Conservation (phyloP, 2,888 invertebrate genomes). For the Eudasyphora cyanicolor region DNA sequence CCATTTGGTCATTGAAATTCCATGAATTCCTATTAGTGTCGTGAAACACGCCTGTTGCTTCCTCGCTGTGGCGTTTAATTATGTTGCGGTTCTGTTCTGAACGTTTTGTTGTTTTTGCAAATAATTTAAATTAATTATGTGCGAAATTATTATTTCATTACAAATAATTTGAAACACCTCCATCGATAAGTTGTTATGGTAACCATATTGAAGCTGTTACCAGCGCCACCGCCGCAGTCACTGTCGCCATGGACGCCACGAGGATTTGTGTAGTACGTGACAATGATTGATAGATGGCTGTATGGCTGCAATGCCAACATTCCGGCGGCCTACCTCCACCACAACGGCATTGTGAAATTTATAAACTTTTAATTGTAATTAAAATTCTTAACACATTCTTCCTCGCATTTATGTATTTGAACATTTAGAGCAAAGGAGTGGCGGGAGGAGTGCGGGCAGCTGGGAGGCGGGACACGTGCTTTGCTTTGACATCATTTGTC, state of each 20-base stretch:
- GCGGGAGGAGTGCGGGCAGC: too few relatives aligned
- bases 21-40: too few relatives aligned
- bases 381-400: slow-evolving; percentile 1
- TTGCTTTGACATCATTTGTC: too few relatives aligned
- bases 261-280: not conserved
- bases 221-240: not conserved
- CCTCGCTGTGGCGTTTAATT: not conserved
- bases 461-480: too few relatives aligned
- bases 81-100: too few relatives aligned
- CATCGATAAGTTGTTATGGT: slow-evolving; percentile 33
- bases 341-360: not conserved
- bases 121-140: slow-evolving; percentile 58
- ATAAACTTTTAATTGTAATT: not conserved
- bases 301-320: too few relatives aligned
- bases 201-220: slow-evolving; percentile 39
- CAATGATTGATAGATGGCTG: not conserved
- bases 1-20: too few relatives aligned
- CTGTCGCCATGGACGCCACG: not conserved
- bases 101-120: slow-evolving; percentile 18
- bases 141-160: slow-evolving; percentile 38
- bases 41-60: too few relatives aligned
- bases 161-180: slow-evolving; percentile 26
- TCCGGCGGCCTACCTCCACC: not conserved
- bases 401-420: too few relatives aligned
- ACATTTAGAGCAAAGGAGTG: too few relatives aligned